These are phyloP conservation scores for Dunckerocampus dactyliophorus DNA, from an alignment of 2,113 vertebrate species.

Conservation along the genomic window DNA sequence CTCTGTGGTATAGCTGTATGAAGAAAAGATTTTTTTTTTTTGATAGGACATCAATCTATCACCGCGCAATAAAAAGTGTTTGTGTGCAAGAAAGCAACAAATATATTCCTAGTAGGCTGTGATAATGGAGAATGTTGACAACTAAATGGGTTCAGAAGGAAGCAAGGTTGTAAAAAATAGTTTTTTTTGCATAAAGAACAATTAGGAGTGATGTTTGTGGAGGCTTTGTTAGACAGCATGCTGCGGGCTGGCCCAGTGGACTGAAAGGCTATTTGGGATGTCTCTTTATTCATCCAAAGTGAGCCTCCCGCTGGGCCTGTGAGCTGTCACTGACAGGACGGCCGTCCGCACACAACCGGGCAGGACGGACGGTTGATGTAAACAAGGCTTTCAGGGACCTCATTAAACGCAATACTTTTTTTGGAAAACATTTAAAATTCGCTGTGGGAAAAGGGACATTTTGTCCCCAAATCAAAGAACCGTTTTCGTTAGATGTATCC, in stretches of 20 bases:
- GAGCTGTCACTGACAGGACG: slow-evolving; percentile 38
- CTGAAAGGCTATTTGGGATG: slow-evolving; percentile 42
- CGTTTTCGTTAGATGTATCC: neutral
- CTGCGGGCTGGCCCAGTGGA: neutral
- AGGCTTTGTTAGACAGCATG: slow-evolving; percentile 11
- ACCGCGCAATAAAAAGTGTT: slow-evolving; percentile 11
- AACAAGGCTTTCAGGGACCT: slow-evolving; percentile 50
- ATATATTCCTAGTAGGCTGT: slow-evolving; percentile 17
- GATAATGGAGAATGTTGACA: slow-evolving; percentile 19
- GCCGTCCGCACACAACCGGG: slow-evolving; percentile 19
- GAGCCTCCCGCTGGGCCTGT: slow-evolving; percentile 41
- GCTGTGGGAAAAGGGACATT: neutral
- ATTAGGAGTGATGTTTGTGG: slow-evolving; percentile 23
- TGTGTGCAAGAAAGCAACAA: slow-evolving; percentile 12
- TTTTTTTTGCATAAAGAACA: slow-evolving; percentile 19
- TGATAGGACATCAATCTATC: slow-evolving; percentile 24
- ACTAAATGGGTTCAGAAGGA: slow-evolving; percentile 30
- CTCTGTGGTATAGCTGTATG: slow-evolving; percentile 19
- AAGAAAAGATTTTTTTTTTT: slow-evolving; percentile 36
- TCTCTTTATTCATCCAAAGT: slow-evolving; percentile 30
- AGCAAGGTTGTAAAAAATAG: slow-evolving; percentile 2
- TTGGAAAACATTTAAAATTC: slow-evolving; percentile 25
- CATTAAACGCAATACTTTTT: slow-evolving; percentile 36
- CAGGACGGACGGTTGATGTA: slow-evolving; percentile 21
- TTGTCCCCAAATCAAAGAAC: neutral